Evolutionary conservation across 2,113 vertebrate genomes (phyloP).

Genomic region (Cryptoleucopteryx plumbea): DNA sequence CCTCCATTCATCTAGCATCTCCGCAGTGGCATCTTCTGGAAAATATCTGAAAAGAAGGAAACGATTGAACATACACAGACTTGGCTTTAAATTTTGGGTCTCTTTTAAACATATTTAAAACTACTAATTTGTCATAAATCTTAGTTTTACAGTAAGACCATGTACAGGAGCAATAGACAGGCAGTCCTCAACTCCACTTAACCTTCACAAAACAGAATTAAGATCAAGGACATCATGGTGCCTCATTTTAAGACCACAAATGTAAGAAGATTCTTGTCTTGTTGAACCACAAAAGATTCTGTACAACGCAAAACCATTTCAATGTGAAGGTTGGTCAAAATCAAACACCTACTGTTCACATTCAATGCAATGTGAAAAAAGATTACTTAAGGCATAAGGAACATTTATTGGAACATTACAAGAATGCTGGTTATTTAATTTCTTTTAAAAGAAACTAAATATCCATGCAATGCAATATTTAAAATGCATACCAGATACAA

Average conservation of each 20-base stretch:
- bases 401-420: background rate
- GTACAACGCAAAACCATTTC: background rate
- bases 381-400: background rate
- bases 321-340: background rate
- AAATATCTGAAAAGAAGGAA: constrained; percentile 83
- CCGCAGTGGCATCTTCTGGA: constrained; percentile 85
- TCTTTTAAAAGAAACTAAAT: background rate
- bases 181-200: background rate
- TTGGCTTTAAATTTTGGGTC: background rate
- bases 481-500: background rate
- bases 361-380: background rate
- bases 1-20: constrained; percentile 96
- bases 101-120: background rate
- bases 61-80: background rate
- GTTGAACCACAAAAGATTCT: background rate
- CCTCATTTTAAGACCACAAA: background rate
- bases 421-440: background rate
- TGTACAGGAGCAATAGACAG: rapidly evolving
- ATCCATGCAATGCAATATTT: background rate
- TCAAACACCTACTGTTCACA: background rate
- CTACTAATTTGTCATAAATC: background rate
- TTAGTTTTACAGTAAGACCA: background rate
- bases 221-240: background rate
- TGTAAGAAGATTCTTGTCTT: background rate
- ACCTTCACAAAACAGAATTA: background rate